Conservation (phyloP, 2,888 invertebrate species). For the Lysandra coridon region DNA sequence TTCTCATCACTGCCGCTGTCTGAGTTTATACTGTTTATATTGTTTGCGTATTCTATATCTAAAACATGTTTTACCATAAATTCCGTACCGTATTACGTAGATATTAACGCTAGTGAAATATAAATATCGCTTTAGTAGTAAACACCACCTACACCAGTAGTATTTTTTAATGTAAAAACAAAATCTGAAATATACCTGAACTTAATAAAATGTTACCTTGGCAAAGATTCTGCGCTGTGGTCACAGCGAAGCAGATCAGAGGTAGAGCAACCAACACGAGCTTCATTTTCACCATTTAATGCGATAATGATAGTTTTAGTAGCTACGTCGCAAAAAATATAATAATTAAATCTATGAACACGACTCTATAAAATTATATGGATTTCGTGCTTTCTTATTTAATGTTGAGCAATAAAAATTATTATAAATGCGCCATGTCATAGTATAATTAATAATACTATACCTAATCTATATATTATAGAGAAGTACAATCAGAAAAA, state of each 20-base stretch:
- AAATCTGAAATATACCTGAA: background rate
- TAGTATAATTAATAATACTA: background rate
- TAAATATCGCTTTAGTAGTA: background rate
- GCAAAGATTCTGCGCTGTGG: background rate
- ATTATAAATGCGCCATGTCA: too few species aligned
- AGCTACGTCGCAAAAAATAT: background rate
- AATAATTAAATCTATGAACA: background rate
- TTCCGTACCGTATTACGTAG: too few species aligned
- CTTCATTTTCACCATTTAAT: background rate
- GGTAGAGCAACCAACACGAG: background rate
- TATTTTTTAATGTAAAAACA: too few species aligned
- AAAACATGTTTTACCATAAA: background rate
- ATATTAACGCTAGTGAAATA: background rate
- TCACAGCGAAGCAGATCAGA: background rate
- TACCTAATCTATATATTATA: background rate
- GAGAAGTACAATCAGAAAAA: too few species aligned
- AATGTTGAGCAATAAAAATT: background rate
- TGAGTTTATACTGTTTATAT: background rate
- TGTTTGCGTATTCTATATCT: background rate
- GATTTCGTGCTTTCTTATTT: background rate
- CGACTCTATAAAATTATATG: constrained; percentile 6
- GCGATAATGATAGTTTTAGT: background rate
- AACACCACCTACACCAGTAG: too few species aligned
- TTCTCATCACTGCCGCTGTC: background rate
- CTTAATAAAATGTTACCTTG: background rate